These are phyloP conservation scores for Periphyllus acericola DNA, from an alignment of 2,888 invertebrate species.

Conservation along the genomic window DNA sequence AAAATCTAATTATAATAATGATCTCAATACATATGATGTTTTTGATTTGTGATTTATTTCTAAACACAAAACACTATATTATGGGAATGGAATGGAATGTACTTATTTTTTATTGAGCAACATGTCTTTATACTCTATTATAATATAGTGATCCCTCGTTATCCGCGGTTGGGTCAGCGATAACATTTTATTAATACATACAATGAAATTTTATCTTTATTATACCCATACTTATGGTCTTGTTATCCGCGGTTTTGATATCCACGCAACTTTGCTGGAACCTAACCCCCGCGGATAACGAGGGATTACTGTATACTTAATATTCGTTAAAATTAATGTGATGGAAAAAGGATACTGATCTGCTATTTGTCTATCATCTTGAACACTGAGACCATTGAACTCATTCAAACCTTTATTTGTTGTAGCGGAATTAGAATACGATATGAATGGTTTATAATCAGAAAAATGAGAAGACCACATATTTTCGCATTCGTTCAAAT, in stretches of 20 bases:
- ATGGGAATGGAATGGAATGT: neutral
- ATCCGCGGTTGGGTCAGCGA: too few species aligned
- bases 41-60: neutral
- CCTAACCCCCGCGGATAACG: too few species aligned
- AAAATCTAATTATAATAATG: too few species aligned
- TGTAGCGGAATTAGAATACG: neutral
- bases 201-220: too few species aligned
- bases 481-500: constrained; percentile 47
- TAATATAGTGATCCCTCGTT: too few species aligned
- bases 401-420: constrained; percentile 34
- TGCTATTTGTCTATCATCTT: constrained; percentile 30
- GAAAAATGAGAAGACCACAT: constrained; percentile 23
- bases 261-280: too few species aligned
- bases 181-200: too few species aligned
- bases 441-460: constrained; percentile 49
- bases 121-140: neutral
- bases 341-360: constrained; percentile 56
- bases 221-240: too few species aligned
- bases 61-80: neutral
- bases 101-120: neutral
- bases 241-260: too few species aligned
- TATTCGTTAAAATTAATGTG: neutral
- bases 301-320: too few species aligned
- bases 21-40: too few species aligned
- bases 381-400: constrained; percentile 6